phyloP scores from a whole-genome alignment of 2,797 vertebrate genomes.

The Sternarchorhynchus goeldii region DNA sequence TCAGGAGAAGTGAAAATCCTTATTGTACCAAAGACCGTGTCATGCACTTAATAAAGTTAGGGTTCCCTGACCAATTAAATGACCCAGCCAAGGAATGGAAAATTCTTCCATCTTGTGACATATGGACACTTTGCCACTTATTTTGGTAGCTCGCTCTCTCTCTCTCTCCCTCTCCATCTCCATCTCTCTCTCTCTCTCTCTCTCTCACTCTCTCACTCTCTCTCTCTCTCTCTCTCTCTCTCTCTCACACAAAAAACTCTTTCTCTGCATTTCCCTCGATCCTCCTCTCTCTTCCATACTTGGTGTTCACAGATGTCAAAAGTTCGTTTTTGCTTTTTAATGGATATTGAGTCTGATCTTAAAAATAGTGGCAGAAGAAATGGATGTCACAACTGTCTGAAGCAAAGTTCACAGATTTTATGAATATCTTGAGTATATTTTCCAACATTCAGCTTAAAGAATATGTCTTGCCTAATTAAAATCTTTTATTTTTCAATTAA shows the following conservation, averaged over 20 bases:
- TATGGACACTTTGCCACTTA: constrained; percentile 55
- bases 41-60: constrained; percentile 67
- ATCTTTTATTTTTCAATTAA: too few relatives aligned
- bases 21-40: neutral
- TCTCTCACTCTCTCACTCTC: neutral
- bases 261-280: neutral
- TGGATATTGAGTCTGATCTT: too few relatives aligned
- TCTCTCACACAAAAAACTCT: neutral
- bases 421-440: too few relatives aligned
- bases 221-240: too few relatives aligned
- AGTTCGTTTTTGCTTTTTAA: too few relatives aligned
- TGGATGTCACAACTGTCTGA: too few relatives aligned
- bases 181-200: neutral
- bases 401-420: too few relatives aligned
- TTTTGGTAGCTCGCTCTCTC: neutral
- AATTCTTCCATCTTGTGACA: constrained; percentile 63
- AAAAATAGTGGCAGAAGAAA: too few relatives aligned
- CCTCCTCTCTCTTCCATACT: neutral
- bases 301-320: too few relatives aligned
- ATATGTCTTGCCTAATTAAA: too few relatives aligned
- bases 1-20: neutral
- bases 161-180: neutral
- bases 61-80: constrained; percentile 65
- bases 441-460: too few relatives aligned
- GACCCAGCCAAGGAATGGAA: constrained; percentile 50